A percentile compares a stretch with the other conserved stretches of the same genome.
Evolutionary conservation across 2,888 invertebrate genomes (phyloP).

Genomic region (Prostheceraeus crozeri): DNA sequence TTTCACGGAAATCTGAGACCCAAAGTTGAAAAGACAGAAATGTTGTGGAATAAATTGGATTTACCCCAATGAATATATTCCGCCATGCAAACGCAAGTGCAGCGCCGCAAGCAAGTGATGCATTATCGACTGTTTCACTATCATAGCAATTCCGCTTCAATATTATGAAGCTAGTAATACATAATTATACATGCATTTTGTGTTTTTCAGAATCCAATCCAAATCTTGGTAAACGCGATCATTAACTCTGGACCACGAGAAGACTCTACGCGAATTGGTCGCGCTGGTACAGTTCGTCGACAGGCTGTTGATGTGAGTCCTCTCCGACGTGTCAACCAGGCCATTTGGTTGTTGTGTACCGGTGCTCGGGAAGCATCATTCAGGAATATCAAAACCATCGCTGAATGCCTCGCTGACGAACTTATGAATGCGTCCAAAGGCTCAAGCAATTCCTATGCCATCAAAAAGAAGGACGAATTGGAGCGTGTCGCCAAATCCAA

Average conservation of each 20-base stretch:
- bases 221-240: slow-evolving; percentile 88
- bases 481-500: slow-evolving; percentile 99
- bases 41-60: too few species aligned
- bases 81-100: too few species aligned
- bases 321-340: slow-evolving; percentile 92
- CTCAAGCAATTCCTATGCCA: slow-evolving; percentile 94
- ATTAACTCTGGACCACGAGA: slow-evolving; percentile 98
- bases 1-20: too few species aligned
- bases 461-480: slow-evolving; percentile 99
- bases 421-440: slow-evolving; percentile 98
- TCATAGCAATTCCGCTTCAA: too few species aligned
- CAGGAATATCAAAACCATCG: slow-evolving; percentile 98
- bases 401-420: slow-evolving; percentile 98
- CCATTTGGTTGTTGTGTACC: slow-evolving; percentile 96
- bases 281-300: slow-evolving; percentile 98
- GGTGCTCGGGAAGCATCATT: slow-evolving; percentile 98
- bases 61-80: too few species aligned
- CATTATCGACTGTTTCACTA: too few species aligned
- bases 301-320: slow-evolving; percentile 99
- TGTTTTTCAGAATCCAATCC: slow-evolving; percentile 61
- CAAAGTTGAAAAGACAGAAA: too few species aligned
- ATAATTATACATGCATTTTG: neutral
- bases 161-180: too few species aligned
- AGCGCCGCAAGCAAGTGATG: too few species aligned
- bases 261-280: slow-evolving; percentile 98